Evolutionary conservation across 92 coral and sea anemone genomes (phyloP).

Genomic region (Palythoa caribaeorum): DNA sequence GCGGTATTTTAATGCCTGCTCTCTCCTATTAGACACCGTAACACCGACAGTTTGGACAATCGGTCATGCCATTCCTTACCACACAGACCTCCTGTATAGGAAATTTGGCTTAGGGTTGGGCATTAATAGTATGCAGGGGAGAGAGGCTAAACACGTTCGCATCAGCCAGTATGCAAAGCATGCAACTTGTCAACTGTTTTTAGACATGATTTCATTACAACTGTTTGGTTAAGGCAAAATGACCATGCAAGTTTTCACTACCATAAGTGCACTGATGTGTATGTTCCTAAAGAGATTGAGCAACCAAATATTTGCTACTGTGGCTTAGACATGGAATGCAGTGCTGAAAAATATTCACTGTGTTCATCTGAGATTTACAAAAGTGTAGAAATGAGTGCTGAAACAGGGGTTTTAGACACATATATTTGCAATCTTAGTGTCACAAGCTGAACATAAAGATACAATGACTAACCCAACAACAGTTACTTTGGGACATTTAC

Average conservation of each 20-base stretch:
- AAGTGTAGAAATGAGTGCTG: slow-evolving; percentile 53
- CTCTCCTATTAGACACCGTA: slow-evolving; percentile 57
- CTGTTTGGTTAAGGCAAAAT: slow-evolving; percentile 67
- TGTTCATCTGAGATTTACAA: slow-evolving; percentile 54
- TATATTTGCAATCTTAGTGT: slow-evolving; percentile 25
- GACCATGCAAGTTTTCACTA: slow-evolving; percentile 63
- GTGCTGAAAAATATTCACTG: slow-evolving; percentile 49
- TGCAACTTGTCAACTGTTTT: slow-evolving; percentile 68
- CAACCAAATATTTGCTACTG: slow-evolving; percentile 63
- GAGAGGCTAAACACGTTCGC: slow-evolving; percentile 74
- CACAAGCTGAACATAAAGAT: slow-evolving; percentile 20
- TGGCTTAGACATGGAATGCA: slow-evolving; percentile 50
- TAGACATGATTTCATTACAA: slow-evolving; percentile 73
- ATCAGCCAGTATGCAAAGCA: slow-evolving; percentile 70
- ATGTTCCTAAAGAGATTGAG: slow-evolving; percentile 58
- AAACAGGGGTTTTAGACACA: neutral
- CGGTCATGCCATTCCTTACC: slow-evolving; percentile 75
- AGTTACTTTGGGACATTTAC: slow-evolving; percentile 2
- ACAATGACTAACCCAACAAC: slow-evolving; percentile 5
- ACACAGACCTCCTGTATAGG: slow-evolving; percentile 56
- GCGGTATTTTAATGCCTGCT: slow-evolving; percentile 64
- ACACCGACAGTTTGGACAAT: slow-evolving; percentile 79
- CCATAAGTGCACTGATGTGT: slow-evolving; percentile 60
- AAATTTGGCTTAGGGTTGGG: slow-evolving; percentile 69
- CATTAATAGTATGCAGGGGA: slow-evolving; percentile 75